Conservation (phyloP, 2,797 vertebrate species). For the Pantherophis vulpinus region DNA sequence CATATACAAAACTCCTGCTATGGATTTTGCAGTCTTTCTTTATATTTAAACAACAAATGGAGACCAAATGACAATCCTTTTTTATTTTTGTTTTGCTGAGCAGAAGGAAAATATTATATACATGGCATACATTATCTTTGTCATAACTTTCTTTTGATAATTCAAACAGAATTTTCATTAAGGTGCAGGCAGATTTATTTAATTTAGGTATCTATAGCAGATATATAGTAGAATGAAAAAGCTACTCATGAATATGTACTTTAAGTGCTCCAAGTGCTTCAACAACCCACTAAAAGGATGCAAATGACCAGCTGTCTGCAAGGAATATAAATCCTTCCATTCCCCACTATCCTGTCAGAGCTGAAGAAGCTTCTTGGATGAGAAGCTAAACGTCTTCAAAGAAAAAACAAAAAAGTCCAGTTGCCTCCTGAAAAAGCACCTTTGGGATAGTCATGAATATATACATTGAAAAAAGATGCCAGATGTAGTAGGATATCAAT, state of each 20-base stretch:
- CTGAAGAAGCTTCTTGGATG: too few species aligned
- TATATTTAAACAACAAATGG: constrained; percentile 49
- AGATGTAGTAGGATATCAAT: background rate
- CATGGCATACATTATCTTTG: constrained; percentile 60
- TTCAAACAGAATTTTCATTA: constrained; percentile 62
- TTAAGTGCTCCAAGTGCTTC: too few species aligned
- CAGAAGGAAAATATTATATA: constrained; percentile 55
- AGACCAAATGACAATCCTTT: constrained; percentile 51
- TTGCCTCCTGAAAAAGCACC: too few species aligned
- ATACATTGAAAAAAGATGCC: background rate
- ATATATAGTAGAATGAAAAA: background rate
- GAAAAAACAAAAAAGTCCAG: too few species aligned
- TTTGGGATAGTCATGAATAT: background rate
- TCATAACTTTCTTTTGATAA: constrained; percentile 66
- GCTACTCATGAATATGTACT: background rate
- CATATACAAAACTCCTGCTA: constrained; percentile 29
- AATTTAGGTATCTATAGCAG: background rate
- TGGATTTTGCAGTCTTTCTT: constrained; percentile 33
- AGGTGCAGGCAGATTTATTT: constrained; percentile 53
- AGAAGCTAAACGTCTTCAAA: too few species aligned
- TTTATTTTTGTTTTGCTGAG: constrained; percentile 62
- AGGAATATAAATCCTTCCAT: too few species aligned
- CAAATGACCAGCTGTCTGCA: too few species aligned
- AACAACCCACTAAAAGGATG: too few species aligned
- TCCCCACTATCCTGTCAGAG: too few species aligned